Evolutionary conservation across 2,888 invertebrate species (phyloP).

Genomic region (Ophion ellenae): DNA sequence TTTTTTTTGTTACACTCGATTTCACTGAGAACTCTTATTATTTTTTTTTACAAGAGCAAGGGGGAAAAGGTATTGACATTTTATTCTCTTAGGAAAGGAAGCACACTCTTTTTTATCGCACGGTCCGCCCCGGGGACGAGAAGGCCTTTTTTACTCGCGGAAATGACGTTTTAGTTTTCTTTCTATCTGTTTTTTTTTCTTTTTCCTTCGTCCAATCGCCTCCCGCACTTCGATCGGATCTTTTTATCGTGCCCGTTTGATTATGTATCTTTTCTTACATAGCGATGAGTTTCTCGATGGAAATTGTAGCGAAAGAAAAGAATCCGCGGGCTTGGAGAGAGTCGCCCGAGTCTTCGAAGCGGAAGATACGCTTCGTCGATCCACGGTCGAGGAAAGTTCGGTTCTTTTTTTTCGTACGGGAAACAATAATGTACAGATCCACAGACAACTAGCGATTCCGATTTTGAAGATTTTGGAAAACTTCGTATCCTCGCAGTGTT

Average conservation of each 20-base stretch:
- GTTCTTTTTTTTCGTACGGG: neutral
- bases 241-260: neutral
- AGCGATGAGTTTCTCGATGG: neutral
- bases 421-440: neutral
- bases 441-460: neutral
- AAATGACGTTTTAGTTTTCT: constrained; percentile 69
- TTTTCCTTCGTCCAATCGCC: constrained; percentile 55
- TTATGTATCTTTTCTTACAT: constrained; percentile 27
- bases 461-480: neutral
- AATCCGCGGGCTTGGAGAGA: neutral
- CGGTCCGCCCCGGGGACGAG: constrained; percentile 60
- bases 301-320: neutral
- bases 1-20: constrained; percentile 53
- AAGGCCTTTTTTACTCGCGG: constrained; percentile 69
- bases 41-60: constrained; percentile 58
- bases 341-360: neutral
- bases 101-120: constrained; percentile 57
- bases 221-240: constrained; percentile 44
- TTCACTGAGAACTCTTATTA: constrained; percentile 48
- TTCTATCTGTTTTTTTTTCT: constrained; percentile 46
- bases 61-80: constrained; percentile 41
- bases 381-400: neutral
- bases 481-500: neutral
- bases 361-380: neutral
- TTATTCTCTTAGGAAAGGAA: constrained; percentile 36